Evolutionary conservation across 2,113 vertebrate genomes (phyloP).

Genomic region (Lycaon pictus): DNA sequence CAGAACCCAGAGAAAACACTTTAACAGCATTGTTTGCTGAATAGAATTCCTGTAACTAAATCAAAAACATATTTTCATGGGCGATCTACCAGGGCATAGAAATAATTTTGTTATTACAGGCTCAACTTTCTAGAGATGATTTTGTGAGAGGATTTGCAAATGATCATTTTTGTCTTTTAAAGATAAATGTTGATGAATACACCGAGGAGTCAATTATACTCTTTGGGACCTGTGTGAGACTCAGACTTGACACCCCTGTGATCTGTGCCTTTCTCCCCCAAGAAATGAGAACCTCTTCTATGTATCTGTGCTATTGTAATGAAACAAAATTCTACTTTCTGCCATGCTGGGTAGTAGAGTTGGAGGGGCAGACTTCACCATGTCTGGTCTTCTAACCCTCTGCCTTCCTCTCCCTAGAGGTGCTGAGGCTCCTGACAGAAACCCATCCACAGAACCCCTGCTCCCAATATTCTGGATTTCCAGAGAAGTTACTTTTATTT

Average conservation of each 20-base stretch:
- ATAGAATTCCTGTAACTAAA: conserved; percentile 56
- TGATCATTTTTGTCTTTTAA: conserved; percentile 3
- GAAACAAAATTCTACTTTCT: neutral
- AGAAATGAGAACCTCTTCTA: neutral
- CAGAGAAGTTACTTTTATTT: neutral
- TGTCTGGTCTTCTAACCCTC: neutral
- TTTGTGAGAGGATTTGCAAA: conserved; percentile 16
- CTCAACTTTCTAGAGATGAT: conserved; percentile 30
- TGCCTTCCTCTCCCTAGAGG: neutral
- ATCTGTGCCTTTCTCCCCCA: neutral
- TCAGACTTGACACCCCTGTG: neutral
- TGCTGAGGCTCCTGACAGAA: neutral
- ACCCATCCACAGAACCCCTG: neutral
- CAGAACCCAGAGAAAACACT: conserved; percentile 63
- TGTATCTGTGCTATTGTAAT: neutral
- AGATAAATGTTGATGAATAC: neutral
- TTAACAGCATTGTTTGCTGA: conserved; percentile 29
- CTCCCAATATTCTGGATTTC: neutral
- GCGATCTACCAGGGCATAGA: conserved; percentile 51
- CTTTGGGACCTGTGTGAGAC: neutral
- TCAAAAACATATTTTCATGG: conserved; percentile 53
- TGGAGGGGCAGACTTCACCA: rapidly evolving
- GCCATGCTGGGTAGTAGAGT: no score
- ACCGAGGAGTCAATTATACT: neutral
- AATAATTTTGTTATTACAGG: conserved; percentile 66